A percentile compares a stretch with the other conserved stretches of the same genome.
Conservation (phyloP, 2,888 invertebrate genomes). For the Limnephilus rhombicus region DNA sequence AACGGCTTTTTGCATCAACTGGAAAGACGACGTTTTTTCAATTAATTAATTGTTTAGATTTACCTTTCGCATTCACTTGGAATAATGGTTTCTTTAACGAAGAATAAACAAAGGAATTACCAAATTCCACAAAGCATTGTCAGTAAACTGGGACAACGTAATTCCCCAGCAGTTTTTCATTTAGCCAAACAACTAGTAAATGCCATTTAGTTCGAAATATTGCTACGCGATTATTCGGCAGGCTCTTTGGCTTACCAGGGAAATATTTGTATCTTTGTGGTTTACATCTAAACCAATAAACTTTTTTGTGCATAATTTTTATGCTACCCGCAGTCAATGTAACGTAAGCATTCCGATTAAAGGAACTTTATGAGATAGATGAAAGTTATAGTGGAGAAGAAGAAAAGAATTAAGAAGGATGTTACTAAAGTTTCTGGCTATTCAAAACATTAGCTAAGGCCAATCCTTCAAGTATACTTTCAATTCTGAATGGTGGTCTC, state of each 20-base stretch:
- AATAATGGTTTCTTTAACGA: slow-evolving; percentile 6
- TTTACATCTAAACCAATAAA: background rate
- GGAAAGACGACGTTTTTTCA: slow-evolving; percentile 25
- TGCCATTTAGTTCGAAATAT: background rate
- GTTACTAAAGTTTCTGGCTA: background rate
- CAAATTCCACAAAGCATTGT: slow-evolving; percentile 25
- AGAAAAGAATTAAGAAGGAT: background rate
- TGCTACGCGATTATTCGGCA: background rate
- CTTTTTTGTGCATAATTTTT: background rate
- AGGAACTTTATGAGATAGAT: background rate
- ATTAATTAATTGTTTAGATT: slow-evolving; percentile 40
- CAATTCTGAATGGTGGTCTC: background rate
- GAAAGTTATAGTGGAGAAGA: background rate
- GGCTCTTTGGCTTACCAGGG: background rate
- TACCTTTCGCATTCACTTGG: background rate
- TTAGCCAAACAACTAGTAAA: background rate
- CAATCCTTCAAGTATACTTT: background rate
- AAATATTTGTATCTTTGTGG: no score
- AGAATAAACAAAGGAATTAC: slow-evolving; percentile 28
- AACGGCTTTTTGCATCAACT: slow-evolving; percentile 4
- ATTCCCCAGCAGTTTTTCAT: slow-evolving; percentile 22
- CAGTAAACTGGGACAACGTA: background rate
- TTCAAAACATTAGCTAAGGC: background rate
- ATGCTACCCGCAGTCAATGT: background rate
- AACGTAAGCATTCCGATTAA: background rate